Evolutionary conservation across 2,113 vertebrate genomes (phyloP).

Genomic region (Myiozetetes cayanensis): DNA sequence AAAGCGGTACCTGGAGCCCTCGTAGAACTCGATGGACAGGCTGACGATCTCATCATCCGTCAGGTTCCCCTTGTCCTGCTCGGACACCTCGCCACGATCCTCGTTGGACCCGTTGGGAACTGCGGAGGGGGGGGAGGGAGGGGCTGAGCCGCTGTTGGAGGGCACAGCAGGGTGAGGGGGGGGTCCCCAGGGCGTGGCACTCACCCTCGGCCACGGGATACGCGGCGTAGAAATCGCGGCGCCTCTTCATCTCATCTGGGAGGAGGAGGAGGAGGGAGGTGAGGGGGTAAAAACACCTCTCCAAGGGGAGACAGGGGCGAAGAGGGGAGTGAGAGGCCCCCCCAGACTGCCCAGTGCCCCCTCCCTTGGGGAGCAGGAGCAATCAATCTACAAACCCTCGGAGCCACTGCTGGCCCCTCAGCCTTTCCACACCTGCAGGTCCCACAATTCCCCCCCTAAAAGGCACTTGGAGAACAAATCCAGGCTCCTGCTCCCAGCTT

Average conservation of each 20-base stretch:
- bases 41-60: constrained; percentile 91
- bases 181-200: background rate
- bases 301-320: background rate
- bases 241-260: constrained; percentile 92
- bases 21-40: constrained; percentile 92
- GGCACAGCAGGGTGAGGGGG: background rate
- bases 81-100: constrained; percentile 76
- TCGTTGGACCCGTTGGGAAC: constrained; percentile 77
- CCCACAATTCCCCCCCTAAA: background rate
- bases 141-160: rapidly evolving
- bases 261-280: background rate
- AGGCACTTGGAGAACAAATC: background rate
- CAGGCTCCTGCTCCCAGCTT: background rate
- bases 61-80: constrained; percentile 83
- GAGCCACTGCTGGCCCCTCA: background rate
- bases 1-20: constrained; percentile 76
- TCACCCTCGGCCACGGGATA: constrained; percentile 81
- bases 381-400: background rate
- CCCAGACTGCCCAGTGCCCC: background rate
- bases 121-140: background rate
- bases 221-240: constrained; percentile 88
- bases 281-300: background rate
- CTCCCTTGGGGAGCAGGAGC: background rate
- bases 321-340: background rate
- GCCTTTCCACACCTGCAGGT: background rate